These are phyloP conservation scores for Xiphophorus birchmanni DNA, from an alignment of 2,797 vertebrate genomes.

Conservation along the genomic window DNA sequence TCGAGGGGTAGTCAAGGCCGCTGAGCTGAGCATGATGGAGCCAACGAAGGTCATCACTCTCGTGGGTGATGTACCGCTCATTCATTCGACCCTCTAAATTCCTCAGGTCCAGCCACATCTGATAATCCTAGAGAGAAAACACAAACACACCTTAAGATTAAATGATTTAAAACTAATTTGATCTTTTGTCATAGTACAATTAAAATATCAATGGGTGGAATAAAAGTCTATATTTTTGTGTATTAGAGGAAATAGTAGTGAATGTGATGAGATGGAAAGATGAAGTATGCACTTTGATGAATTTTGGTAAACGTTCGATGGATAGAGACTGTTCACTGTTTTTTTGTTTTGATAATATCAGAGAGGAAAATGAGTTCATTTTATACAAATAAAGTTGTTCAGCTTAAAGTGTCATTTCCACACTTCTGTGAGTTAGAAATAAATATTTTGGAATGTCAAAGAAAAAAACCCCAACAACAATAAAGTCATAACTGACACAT, in stretches of 20 bases:
- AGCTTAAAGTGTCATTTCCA: background rate
- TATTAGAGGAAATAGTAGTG: background rate
- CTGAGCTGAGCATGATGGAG: conserved; percentile 89
- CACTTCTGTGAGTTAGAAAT: background rate
- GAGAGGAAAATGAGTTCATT: background rate
- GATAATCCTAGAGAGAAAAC: conserved; percentile 87
- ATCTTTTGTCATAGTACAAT: background rate
- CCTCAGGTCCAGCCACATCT: conserved; percentile 95
- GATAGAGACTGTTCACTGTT: background rate
- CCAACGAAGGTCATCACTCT: conserved; percentile 96
- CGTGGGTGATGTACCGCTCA: conserved; percentile 96
- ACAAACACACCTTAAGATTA: conserved; percentile 1
- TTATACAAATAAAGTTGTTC: background rate
- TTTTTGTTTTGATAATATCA: background rate
- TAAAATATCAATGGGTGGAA: background rate
- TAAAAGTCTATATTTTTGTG: background rate
- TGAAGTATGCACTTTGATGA: background rate
- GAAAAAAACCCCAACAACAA: background rate
- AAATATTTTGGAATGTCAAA: background rate
- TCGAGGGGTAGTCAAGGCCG: conserved; percentile 87
- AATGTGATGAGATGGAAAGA: background rate
- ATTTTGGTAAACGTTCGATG: background rate
- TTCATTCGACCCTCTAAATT: conserved; percentile 91
- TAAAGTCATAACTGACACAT: background rate
- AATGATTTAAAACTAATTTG: background rate